Evolutionary conservation across 1,140 invertebrate species (phyloP).

Genomic region (Maconellicoccus hirsutus): DNA sequence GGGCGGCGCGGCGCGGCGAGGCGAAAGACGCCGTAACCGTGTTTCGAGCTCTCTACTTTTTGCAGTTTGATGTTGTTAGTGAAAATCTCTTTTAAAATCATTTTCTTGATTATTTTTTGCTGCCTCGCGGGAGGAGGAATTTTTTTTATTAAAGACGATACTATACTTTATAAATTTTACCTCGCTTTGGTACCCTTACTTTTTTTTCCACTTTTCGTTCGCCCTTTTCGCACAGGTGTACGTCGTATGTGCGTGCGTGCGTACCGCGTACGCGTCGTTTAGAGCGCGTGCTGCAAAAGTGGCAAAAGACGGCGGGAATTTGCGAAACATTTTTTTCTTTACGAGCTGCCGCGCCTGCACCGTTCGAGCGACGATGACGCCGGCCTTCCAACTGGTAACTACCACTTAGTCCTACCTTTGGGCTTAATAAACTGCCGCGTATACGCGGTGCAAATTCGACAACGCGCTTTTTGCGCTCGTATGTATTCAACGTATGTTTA

Average conservation of each 20-base stretch:
- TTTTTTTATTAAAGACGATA: background rate
- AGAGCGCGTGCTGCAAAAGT: too few relatives aligned
- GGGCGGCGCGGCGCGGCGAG: background rate
- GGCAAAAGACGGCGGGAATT: too few relatives aligned
- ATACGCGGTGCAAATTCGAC: background rate
- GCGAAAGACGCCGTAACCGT: background rate
- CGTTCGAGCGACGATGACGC: too few relatives aligned
- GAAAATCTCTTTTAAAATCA: conserved; percentile 6
- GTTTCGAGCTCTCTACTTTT: background rate
- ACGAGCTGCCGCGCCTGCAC: too few relatives aligned
- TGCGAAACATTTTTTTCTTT: too few relatives aligned
- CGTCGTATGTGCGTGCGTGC: background rate
- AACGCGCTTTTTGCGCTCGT: background rate
- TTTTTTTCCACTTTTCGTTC: too few relatives aligned
- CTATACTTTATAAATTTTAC: background rate
- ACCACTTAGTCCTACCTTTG: background rate
- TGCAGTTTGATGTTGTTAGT: conserved; percentile 4
- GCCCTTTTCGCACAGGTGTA: too few relatives aligned
- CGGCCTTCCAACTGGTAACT: background rate
- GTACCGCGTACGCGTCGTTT: too few relatives aligned
- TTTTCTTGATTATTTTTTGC: conserved; percentile 10
- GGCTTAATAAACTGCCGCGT: background rate
- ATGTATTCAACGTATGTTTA: background rate
- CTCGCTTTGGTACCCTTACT: too few relatives aligned
- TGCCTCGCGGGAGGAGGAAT: background rate